Evolutionary conservation across 2,113 vertebrate species (phyloP), one percentile per base, ranked within the genome.

Genomic region (Rhinolophus ferrumequinum): DNA sequence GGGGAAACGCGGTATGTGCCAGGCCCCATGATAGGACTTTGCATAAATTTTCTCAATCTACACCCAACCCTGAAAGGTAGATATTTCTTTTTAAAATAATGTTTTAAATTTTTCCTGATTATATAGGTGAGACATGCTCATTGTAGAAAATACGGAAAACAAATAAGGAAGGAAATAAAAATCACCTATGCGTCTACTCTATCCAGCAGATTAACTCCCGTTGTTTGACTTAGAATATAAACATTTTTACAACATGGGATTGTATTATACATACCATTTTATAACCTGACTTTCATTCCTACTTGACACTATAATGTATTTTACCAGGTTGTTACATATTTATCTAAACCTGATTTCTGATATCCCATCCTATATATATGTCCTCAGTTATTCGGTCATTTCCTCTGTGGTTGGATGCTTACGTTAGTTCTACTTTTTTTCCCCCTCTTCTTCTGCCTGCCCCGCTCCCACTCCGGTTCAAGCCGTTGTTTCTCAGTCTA

Each of bases 101-200:
- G 33, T 82, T 86, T 80, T 70, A 5, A 52, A 38, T 80, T 96
- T 80, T 84, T 66, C 13, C 22, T 88, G 28, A 72, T 76, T 95
- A 26, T 84, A 38, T 81, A 90, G 73, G 13, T 84, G 47, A 86
- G 77, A 94, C 47, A 82, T 85, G 38, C 9, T 88, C 10, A 35
- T 90, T 94, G 41, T 97, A 91, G 77, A 86, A 93, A 93, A 88
- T 88, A 82, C 3, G 75, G 50, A 90, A 79, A 80, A 93, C 79
- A 12, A 92, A 87, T 96, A 93, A 92, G 92, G 35, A 96, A 93
- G 30, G 66, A 94, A 97, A 86, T 73, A 83, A 93, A 95, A 92
- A 41, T 86, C 26, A 95, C 11, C 79, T 41, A 1, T 75, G 26
- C 33, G 60, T 86, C 72, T 96, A 62, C 44, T 44, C 41, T 80